Conservation (phyloP, 2,888 invertebrate genomes). For the Lepidochitona cinerea region DNA sequence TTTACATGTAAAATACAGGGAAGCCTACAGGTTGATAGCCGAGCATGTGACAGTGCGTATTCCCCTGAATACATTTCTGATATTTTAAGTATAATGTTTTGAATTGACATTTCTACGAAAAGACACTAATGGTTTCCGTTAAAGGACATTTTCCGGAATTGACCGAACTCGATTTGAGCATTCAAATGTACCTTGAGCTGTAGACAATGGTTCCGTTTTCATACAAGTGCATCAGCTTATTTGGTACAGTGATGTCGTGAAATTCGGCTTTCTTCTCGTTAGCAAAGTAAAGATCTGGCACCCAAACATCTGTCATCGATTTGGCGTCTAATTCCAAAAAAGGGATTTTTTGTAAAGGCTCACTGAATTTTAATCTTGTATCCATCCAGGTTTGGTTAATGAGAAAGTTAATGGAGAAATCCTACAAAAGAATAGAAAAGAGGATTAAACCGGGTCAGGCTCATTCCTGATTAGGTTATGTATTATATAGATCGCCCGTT, state of each 20-base stretch:
- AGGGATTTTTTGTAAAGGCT: background rate
- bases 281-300: slow-evolving; percentile 60
- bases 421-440: slow-evolving; percentile 31
- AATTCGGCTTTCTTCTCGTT: slow-evolving; percentile 62
- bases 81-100: too few species aligned
- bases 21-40: too few species aligned
- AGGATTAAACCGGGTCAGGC: background rate
- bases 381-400: slow-evolving; percentile 53
- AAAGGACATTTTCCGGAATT: too few species aligned
- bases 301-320: slow-evolving; percentile 57
- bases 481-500: too few species aligned
- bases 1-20: too few species aligned
- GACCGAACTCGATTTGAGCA: too few species aligned
- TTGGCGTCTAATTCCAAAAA: slow-evolving; percentile 52
- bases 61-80: too few species aligned
- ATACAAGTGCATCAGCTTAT: slow-evolving; percentile 61
- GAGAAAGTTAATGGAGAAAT: slow-evolving; percentile 50
- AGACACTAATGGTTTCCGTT: too few species aligned
- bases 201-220: slow-evolving; percentile 60
- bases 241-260: slow-evolving; percentile 62
- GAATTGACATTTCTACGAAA: too few species aligned
- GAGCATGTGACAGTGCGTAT: too few species aligned
- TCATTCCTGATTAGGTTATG: too few species aligned
- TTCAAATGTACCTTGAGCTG: slow-evolving; percentile 57
- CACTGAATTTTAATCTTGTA: slow-evolving; percentile 38